Percentiles rank a stretch among this genome's conserved stretches.
Evolutionary conservation across 64 coral and sea anemone species (phyloP).

Genomic region (Pachyseris speciosa): DNA sequence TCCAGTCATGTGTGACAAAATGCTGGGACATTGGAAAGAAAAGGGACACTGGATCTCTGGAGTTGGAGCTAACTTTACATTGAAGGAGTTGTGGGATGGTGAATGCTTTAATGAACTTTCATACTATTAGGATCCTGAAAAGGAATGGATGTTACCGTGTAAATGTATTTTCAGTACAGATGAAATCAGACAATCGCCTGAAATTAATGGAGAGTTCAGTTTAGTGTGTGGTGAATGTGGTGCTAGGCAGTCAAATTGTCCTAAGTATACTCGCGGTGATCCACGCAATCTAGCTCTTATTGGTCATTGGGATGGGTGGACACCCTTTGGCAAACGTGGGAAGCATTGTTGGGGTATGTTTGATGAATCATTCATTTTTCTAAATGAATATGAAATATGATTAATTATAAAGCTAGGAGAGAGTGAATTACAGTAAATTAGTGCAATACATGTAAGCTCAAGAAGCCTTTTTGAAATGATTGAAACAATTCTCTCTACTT

Average conservation of each 20-base stretch:
- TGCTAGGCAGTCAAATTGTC: not conserved
- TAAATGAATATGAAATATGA: no score
- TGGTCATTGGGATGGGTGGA: constrained; percentile 57
- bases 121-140: not conserved
- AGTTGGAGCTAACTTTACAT: not conserved
- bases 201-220: not conserved
- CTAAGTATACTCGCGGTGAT: not conserved
- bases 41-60: not conserved
- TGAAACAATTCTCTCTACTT: no score
- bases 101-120: not conserved
- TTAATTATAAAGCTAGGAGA: no score
- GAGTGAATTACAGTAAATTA: no score
- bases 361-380: no score
- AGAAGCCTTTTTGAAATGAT: no score
- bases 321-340: constrained; percentile 48
- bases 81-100: not conserved
- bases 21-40: not conserved
- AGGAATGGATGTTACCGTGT: not conserved
- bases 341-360: constrained; percentile 37
- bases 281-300: constrained; percentile 41
- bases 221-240: not conserved
- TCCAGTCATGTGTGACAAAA: not conserved
- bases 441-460: no score
- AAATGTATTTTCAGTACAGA: not conserved
- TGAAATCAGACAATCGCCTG: not conserved